Base-by-base conservation (phyloP, 2,113 vertebrate species). In the Noctilio leporinus region DNA sequence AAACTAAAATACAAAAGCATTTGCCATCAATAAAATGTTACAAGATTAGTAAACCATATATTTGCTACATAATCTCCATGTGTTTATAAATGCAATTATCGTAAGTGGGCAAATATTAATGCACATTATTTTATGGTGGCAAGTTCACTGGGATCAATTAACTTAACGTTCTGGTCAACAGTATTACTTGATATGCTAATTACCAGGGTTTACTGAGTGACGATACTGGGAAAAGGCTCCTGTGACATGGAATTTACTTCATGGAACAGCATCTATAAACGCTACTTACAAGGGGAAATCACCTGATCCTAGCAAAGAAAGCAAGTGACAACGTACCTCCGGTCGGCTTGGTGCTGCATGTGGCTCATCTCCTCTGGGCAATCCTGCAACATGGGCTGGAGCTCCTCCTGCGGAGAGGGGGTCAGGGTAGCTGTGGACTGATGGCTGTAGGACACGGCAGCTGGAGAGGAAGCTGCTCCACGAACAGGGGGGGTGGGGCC, bases 371-470 rank as follows among this genome's bases (percentile, higher is more conserved):
- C 98, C 89, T 99, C 99, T 4, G 98, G 98, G 95, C 98, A 98
- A 20, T 99, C 99, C 96, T 99, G 99, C 82, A 99, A 98, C 99
- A 99, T 99, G 57, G 99, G 99, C 97, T 99, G 99, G 93, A 99
- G 99, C 73, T 99, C 99, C 65, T 99, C 99, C 96, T 99, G 99
- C 0, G 99, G 99, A 26, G 99, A 99, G 4, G 99, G 99, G 3
- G 99, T 99, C 86, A 99, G 99, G 0, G 99, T 99, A 97, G 99
- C 99, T 16, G 99, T 99, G 93, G 99, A 99, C 97, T 99, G 99
- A 97, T 99, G 99, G 95, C 99, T 99, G 57, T 99, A 99, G 87
- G 99, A 99, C 70, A 99, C 99, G 0, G 99, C 99, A 0, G 99
- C 99, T 22, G 99, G 99, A 64, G 99, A 99, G 22, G 99, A 99